Evolutionary conservation across 2,888 invertebrate species (phyloP), one percentile per base, ranked within the genome.

Genomic region (Tetropium fuscum): DNA sequence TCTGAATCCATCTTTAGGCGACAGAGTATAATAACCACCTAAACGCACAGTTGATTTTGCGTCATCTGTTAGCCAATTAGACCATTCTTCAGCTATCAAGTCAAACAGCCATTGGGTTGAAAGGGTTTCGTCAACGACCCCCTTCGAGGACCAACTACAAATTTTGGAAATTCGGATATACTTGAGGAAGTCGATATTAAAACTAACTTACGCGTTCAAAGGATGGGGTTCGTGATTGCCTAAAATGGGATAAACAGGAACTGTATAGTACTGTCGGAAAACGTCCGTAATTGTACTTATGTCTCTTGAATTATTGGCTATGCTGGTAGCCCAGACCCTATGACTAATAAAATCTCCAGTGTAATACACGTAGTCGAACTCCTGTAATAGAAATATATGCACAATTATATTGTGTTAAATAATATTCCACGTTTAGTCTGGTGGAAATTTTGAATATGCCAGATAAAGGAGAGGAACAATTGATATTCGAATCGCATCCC

Each of bases 271-370:
- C 30, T 78, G 60, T 15, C 76, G 74, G 7, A 86, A 71, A 58
- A 36, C 60, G 47, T 54, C 74, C 36, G 86, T 84, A 4, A 87
- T 80, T 63, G 85, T 83, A 3, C 76, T 75, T 47, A 92, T 85
- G 63, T 86, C 84, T 1, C 84, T 79, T 0, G 84, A 80, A 71
- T 94, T 94, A 63, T 85, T 82, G 40, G 85, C 83, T 22, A 84
- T 81, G 0, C 89, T 87, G 1, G 95, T 95, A 68, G 88, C 88
- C 96, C 97, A 97, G n/a, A 94, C 86, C 63, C 90, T 89, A 75
- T 96, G 96, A 70, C 94, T 90, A 38, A 95, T 87, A 3, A 93
- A 86, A 75, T 97, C 97, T 1, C 97, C 97, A 13, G 95, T 93
- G 78, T 92, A 92, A 72, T 94, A 90, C 3, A 96, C 83, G 18